Evolutionary conservation across 2,113 vertebrate genomes (phyloP).

Genomic region (Salvator merianae): DNA sequence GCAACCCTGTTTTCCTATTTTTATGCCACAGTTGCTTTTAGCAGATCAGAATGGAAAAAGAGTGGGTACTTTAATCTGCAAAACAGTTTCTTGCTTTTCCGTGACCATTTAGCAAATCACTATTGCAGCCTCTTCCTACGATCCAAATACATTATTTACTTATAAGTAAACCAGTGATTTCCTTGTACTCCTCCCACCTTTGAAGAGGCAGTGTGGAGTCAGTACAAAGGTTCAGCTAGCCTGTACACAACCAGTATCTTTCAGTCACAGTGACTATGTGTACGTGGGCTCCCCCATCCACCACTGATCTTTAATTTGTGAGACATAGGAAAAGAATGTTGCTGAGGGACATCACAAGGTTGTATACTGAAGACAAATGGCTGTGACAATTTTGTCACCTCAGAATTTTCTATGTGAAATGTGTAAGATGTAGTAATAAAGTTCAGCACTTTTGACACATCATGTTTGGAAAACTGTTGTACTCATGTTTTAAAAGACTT

Average conservation of each 20-base stretch:
- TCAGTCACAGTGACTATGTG: slow-evolving; percentile 26
- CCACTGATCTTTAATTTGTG: slow-evolving; percentile 56
- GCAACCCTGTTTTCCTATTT: slow-evolving; percentile 29
- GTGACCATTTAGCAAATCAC: not conserved
- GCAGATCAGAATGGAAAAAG: slow-evolving; percentile 48
- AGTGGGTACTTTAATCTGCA: slow-evolving; percentile 39
- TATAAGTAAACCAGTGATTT: not conserved
- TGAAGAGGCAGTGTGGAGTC: not conserved
- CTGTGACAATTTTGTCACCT: slow-evolving; percentile 43
- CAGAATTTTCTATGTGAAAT: slow-evolving; percentile 48
- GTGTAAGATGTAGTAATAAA: slow-evolving; percentile 16
- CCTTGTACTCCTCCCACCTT: not conserved
- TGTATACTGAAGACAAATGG: slow-evolving; percentile 58
- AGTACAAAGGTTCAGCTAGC: not conserved
- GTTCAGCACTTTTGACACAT: slow-evolving; percentile 19
- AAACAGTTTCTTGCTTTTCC: slow-evolving; percentile 28
- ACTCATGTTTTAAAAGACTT: slow-evolving; percentile 29
- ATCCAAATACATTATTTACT: slow-evolving; percentile 36
- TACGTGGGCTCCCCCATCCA: slow-evolving; percentile 14
- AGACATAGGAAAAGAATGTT: slow-evolving; percentile 22
- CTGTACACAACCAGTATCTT: not conserved
- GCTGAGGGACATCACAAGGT: slow-evolving; percentile 46
- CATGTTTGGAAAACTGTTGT: slow-evolving; percentile 26
- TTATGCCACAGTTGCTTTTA: slow-evolving; percentile 40
- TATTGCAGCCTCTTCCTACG: slow-evolving; percentile 22